Evolutionary conservation across 2,113 vertebrate genomes (phyloP), one percentile per base, ranked within the genome.

Genomic region (Setophaga kirtlandii): DNA sequence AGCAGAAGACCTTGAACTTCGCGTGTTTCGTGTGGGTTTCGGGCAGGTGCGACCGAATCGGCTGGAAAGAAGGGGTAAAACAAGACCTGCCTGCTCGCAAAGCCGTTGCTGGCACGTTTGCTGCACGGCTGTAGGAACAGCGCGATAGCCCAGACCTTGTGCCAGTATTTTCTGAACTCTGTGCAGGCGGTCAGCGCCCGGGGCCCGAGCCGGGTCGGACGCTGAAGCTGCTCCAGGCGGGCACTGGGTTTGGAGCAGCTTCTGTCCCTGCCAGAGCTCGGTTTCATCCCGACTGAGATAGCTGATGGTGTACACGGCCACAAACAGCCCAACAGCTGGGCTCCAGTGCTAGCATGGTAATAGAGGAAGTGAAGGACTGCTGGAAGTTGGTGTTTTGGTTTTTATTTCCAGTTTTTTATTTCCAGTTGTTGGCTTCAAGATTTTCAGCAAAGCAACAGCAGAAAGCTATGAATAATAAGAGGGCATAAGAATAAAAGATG

Each of bases 21-120:
- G 47, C 5, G 0, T 5, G 24, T 37, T 76, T 22, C 5, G 6
- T 5, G 0, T 0, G 67, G 44, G 42, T 13, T 39, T 27, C 6
- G 53, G 31, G 5, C 50, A 18, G 56, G 5, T 21, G 35, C 4
- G 13, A 6, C 33, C 31, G 30, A 12, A 3, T 13, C 3, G 46
- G 33, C 22, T 6, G 5, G 70, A 52, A 62, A 22, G 37, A 81
- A 24, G 50, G 35, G 25, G 13, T 21, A 4, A 11, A 23, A 41
- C 19, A 15, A 28, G 31, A 15, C 7, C 12, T n/a, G 13, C 56
- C 23, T 24, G 71, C 58, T 41, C n/a, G 28, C 44, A n/a, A 9
- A 49, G 10, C 44, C 22, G 2, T 7, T 10, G 21, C 28, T 23
- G 30, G 35, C 69, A 7, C 14, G 39, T 13, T 37, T 13, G 7